A percentile compares a stretch with the other conserved stretches of the same genome.
phyloP scores from a whole-genome alignment of 1,140 invertebrate genomes.

The Brevipalpus yothersi region DNA sequence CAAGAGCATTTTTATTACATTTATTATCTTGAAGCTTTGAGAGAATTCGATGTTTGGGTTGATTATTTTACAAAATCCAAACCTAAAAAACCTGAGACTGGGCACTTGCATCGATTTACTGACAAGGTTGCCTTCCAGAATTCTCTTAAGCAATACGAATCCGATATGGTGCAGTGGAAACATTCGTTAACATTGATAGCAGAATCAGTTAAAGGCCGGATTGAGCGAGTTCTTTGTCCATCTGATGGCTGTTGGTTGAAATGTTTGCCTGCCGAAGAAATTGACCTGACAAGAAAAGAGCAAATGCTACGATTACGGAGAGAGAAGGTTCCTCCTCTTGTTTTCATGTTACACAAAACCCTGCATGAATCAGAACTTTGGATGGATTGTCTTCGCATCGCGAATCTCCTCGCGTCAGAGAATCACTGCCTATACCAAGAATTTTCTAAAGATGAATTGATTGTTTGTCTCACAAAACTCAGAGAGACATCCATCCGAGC shows the following conservation, averaged over 20 bases:
- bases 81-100: conserved; percentile 26
- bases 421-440: conserved; percentile 49
- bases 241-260: conserved; percentile 68
- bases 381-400: conserved; percentile 44
- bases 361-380: conserved; percentile 39
- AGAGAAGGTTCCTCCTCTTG: conserved; percentile 49
- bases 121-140: conserved; percentile 71
- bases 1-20: conserved; percentile 26
- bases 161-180: conserved; percentile 51
- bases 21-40: conserved; percentile 38
- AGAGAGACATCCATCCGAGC: conserved; percentile 45
- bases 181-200: conserved; percentile 33
- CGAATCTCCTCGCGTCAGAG: conserved; percentile 50
- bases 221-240: conserved; percentile 70
- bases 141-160: conserved; percentile 42
- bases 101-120: conserved; percentile 36
- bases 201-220: conserved; percentile 40
- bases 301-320: conserved; percentile 48
- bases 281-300: conserved; percentile 11
- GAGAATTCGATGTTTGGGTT: conserved; percentile 70
- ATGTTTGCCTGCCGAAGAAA: conserved; percentile 22
- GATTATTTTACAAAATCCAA: conserved; percentile 46
- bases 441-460: conserved; percentile 44
- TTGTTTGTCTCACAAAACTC: conserved; percentile 46
- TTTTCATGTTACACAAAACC: conserved; percentile 48